These are phyloP conservation scores for Opisthograptis luteolata DNA, from an alignment of 2,888 invertebrate species.

Conservation along the genomic window DNA sequence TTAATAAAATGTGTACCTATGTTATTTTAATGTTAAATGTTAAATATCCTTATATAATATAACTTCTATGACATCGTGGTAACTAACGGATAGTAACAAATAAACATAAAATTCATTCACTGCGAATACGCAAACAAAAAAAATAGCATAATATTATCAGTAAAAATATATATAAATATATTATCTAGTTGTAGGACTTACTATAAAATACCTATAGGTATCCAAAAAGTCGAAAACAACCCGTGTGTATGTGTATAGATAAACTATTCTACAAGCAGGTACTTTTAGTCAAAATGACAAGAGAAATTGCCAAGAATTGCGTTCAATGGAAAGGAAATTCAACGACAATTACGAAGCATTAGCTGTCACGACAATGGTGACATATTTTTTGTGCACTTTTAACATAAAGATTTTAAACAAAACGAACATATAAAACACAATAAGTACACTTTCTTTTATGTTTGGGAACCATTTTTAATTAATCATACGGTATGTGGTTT, in stretches of 20 bases:
- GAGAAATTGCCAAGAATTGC: slow-evolving; percentile 62
- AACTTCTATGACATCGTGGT: too few species aligned
- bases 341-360: slow-evolving; percentile 75
- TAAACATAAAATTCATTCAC: too few species aligned
- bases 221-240: slow-evolving; percentile 26
- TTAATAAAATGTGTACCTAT: too few species aligned
- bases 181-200: too few species aligned
- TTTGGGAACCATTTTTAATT: slow-evolving; percentile 59
- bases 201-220: background rate
- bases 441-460: slow-evolving; percentile 46
- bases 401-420: slow-evolving; percentile 61
- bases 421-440: slow-evolving; percentile 40
- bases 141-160: too few species aligned
- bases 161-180: background rate
- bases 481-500: slow-evolving; percentile 37
- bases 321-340: slow-evolving; percentile 77
- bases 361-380: slow-evolving; percentile 68
- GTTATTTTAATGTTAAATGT: too few species aligned
- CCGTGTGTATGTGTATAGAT: slow-evolving; percentile 52
- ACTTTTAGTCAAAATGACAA: slow-evolving; percentile 65
- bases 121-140: too few species aligned
- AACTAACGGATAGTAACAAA: too few species aligned
- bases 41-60: too few species aligned
- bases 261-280: slow-evolving; percentile 48
- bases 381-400: slow-evolving; percentile 67